Conservation (phyloP, 2,113 vertebrate genomes). For the Gavia stellata region DNA sequence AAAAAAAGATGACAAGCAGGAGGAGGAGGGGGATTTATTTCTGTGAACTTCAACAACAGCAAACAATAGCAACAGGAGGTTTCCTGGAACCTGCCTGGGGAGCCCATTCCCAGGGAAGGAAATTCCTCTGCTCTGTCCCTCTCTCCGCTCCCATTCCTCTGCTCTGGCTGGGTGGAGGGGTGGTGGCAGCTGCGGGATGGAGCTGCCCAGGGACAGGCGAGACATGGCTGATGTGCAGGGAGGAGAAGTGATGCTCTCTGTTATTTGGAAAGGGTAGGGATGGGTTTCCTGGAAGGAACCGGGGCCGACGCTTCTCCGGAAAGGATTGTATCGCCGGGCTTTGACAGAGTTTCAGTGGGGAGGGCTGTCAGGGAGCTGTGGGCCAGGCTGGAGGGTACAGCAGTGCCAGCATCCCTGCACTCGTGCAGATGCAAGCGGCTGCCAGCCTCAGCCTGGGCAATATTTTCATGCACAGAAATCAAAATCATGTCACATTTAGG, state of each 20-base stretch:
- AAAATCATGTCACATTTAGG: accelerated
- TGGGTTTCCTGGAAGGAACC: slow-evolving; percentile 16
- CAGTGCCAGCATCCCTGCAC: accelerated
- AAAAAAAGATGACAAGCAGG: neutral
- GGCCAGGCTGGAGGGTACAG: neutral
- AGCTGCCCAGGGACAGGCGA: neutral
- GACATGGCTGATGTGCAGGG: neutral
- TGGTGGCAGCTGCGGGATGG: neutral
- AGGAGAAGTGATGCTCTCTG: neutral
- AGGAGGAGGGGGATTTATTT: neutral
- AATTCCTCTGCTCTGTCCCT: neutral
- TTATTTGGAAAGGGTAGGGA: neutral
- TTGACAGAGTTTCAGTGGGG: neutral
- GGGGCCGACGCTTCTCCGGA: neutral
- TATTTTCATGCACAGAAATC: neutral
- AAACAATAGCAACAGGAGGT: slow-evolving; percentile 52
- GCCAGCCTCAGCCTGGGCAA: neutral
- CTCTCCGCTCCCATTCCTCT: neutral
- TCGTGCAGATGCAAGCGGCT: neutral
- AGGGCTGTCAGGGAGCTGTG: neutral
- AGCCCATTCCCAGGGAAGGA: slow-evolving; percentile 44
- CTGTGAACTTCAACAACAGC: neutral
- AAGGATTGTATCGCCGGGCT: neutral
- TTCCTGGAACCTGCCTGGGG: slow-evolving; percentile 4
- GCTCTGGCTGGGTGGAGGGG: neutral